A percentile compares a stretch with the other conserved stretches of the same genome.
Evolutionary conservation across 2,113 vertebrate species (phyloP).

Genomic region (Numida meleagris): DNA sequence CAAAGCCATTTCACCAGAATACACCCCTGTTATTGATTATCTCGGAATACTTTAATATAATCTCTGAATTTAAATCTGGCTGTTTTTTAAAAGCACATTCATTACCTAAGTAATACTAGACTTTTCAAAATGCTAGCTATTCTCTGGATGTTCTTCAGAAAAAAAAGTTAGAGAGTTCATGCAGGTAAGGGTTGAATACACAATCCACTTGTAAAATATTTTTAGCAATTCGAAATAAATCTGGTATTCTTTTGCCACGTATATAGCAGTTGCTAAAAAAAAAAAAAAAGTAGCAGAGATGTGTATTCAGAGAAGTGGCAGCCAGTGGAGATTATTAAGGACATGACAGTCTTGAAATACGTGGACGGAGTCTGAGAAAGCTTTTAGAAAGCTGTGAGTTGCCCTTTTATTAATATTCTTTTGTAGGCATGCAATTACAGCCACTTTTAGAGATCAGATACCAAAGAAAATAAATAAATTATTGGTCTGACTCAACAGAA

Average conservation of each 20-base stretch:
- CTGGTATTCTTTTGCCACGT: neutral
- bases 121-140: accelerated
- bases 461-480: neutral
- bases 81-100: neutral
- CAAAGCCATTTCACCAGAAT: neutral
- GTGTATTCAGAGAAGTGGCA: neutral
- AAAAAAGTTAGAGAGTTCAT: neutral
- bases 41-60: neutral
- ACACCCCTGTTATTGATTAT: neutral
- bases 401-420: neutral
- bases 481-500: neutral
- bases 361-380: neutral
- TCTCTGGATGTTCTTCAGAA: neutral
- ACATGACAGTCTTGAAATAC: neutral
- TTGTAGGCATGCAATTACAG: neutral
- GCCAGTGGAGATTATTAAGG: neutral
- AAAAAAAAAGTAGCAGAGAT: neutral
- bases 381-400: neutral
- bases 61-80: neutral
- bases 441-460: neutral
- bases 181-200: neutral
- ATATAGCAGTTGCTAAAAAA: neutral
- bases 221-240: neutral
- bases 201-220: neutral
- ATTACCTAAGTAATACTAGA: neutral